A percentile compares a stretch with the other conserved stretches of the same genome.
These are phyloP conservation scores for Lepidochitona cinerea DNA, from an alignment of 2,888 invertebrate genomes.

Conservation along the genomic window DNA sequence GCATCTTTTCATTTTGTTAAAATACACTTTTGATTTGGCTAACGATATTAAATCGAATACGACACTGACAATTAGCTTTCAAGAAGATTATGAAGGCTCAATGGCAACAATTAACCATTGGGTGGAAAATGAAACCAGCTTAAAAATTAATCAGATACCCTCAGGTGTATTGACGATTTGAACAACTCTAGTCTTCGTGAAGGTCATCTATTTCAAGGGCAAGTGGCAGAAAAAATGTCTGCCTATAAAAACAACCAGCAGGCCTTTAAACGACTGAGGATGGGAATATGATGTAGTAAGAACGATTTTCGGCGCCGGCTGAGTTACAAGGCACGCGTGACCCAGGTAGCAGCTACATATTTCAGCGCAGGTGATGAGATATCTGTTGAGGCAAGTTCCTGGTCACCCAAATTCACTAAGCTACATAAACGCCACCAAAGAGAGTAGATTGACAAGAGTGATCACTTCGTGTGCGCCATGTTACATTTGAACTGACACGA, in stretches of 20 bases:
- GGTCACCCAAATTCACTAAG: too few relatives aligned
- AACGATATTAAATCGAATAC: constrained; percentile 39
- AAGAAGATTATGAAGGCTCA: constrained; percentile 62
- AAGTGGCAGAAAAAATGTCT: constrained; percentile 75
- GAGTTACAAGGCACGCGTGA: too few relatives aligned
- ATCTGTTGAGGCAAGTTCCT: too few relatives aligned
- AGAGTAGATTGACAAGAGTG: too few relatives aligned
- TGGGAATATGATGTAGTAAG: constrained; percentile 80
- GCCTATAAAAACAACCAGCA: constrained; percentile 68
- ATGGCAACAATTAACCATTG: constrained; percentile 80
- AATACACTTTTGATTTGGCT: too few relatives aligned
- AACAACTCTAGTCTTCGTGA: constrained; percentile 70
- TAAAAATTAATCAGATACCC: constrained; percentile 83
- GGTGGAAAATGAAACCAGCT: constrained; percentile 85
- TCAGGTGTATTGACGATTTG: constrained; percentile 68
- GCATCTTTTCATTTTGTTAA: too few relatives aligned
- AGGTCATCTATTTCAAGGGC: constrained; percentile 73
- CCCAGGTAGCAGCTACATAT: too few relatives aligned
- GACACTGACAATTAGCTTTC: constrained; percentile 64
- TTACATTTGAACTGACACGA: too few relatives aligned
- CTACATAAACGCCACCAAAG: too few relatives aligned
- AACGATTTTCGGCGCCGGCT: too few relatives aligned
- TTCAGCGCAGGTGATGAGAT: too few relatives aligned
- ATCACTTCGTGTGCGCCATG: too few relatives aligned
- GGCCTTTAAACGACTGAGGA: constrained; percentile 55